phyloP scores from a whole-genome alignment of 2,113 vertebrate species.

The Saguinus midas region DNA sequence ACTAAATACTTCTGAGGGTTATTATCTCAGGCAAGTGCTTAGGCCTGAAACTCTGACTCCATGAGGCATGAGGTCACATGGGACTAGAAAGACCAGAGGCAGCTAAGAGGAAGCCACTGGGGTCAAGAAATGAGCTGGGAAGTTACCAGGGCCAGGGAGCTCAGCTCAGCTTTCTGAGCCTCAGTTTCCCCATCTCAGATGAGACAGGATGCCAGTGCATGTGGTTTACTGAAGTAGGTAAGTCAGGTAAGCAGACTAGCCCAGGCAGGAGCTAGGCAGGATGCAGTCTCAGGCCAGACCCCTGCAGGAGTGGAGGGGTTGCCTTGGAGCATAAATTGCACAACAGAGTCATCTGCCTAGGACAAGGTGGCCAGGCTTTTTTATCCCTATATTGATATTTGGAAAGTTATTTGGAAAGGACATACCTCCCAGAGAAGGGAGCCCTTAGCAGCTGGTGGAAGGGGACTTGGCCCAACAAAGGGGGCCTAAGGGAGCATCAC shows the following conservation, averaged over 20 bases:
- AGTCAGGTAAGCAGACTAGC: neutral
- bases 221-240: neutral
- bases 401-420: neutral
- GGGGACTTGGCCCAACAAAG: neutral
- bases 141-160: neutral
- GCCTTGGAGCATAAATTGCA: fast-evolving
- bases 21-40: neutral
- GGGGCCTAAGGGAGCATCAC: too few relatives aligned
- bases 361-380: neutral
- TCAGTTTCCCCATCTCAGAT: neutral
- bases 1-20: neutral
- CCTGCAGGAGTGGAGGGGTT: fast-evolving
- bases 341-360: neutral
- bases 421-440: neutral
- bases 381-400: neutral
- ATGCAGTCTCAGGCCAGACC: neutral
- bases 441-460: too few relatives aligned
- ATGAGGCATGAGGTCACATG: neutral
- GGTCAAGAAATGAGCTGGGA: neutral
- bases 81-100: neutral
- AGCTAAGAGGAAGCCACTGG: neutral
- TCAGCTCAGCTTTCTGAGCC: neutral
- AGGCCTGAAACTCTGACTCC: neutral
- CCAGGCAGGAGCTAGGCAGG: neutral
- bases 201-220: neutral